A percentile compares a stretch with the other conserved stretches of the same genome.
These are phyloP conservation scores for Odontomyia ornata DNA, from an alignment of 2,888 invertebrate species.

Conservation along the genomic window DNA sequence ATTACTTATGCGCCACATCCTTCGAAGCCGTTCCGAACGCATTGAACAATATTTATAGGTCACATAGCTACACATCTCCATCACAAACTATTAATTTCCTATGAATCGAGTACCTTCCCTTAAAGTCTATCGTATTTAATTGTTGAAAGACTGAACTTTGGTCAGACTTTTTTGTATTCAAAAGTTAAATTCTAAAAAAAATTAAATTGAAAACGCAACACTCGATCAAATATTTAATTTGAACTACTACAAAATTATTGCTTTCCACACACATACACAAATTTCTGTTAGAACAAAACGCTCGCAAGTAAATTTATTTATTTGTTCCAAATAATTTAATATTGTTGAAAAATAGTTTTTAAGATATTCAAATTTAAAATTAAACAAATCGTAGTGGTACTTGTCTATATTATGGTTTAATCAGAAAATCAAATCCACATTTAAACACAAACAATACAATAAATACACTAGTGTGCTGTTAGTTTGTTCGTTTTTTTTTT, in stretches of 20 bases:
- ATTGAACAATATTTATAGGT: no score
- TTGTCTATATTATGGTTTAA: background rate
- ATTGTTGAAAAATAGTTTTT: conserved; percentile 25
- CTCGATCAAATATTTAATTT: no score
- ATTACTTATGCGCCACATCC: background rate
- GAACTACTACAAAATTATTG: background rate
- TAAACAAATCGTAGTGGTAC: background rate
- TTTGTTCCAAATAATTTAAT: conserved; percentile 26
- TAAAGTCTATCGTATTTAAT: background rate
- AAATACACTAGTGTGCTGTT: conserved; percentile 20
- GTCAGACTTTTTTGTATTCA: conserved; percentile 16
- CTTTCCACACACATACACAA: no score
- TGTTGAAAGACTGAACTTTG: conserved; percentile 33
- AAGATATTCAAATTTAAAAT: background rate
- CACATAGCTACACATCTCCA: background rate
- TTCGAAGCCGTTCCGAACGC: background rate
- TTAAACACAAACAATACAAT: background rate
- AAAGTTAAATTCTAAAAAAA: background rate
- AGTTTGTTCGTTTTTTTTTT: conserved; percentile 20
- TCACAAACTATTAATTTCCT: background rate
- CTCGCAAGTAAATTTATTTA: conserved; percentile 21
- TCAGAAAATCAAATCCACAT: background rate
- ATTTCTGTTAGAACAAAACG: background rate
- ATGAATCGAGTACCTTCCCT: background rate
- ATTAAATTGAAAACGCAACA: no score